Evolutionary conservation across 2,797 vertebrate genomes (phyloP).

Genomic region (Chrysocyon brachyurus): DNA sequence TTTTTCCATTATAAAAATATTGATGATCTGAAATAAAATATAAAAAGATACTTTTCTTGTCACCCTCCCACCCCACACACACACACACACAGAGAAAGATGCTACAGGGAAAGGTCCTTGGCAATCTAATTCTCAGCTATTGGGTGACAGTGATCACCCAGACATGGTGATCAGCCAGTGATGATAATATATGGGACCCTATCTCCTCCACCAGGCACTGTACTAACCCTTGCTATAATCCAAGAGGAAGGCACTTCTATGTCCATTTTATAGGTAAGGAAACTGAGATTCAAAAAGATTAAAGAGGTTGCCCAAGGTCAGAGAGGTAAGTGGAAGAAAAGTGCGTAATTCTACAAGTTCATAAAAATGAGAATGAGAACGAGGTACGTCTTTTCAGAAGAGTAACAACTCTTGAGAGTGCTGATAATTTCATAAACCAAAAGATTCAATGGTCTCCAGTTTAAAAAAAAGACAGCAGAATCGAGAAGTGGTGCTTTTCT

Average conservation of each 20-base stretch:
- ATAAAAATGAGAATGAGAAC: background rate
- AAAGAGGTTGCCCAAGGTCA: background rate
- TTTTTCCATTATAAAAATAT: background rate
- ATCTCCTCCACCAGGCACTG: background rate
- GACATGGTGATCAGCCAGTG: background rate
- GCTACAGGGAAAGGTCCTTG: background rate
- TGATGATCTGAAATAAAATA: constrained; percentile 45
- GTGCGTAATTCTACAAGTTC: background rate
- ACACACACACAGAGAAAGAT: background rate
- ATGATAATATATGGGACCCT: background rate
- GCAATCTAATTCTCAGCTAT: background rate
- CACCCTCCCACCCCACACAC: background rate
- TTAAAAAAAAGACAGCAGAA: background rate
- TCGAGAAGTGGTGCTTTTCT: background rate
- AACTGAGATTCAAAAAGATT: background rate
- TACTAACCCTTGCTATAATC: background rate
- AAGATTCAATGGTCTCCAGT: background rate
- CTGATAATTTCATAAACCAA: background rate
- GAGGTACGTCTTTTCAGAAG: constrained; percentile 34
- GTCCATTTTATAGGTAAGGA: constrained; percentile 44
- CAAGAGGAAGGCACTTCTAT: background rate
- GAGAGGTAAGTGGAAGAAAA: background rate
- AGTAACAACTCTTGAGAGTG: constrained; percentile 32
- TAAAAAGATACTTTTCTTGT: background rate
- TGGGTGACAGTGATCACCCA: background rate